Evolutionary conservation across 1,140 invertebrate genomes (phyloP), one percentile per base, ranked within the genome.

Genomic region (Aphidius gifuensis): DNA sequence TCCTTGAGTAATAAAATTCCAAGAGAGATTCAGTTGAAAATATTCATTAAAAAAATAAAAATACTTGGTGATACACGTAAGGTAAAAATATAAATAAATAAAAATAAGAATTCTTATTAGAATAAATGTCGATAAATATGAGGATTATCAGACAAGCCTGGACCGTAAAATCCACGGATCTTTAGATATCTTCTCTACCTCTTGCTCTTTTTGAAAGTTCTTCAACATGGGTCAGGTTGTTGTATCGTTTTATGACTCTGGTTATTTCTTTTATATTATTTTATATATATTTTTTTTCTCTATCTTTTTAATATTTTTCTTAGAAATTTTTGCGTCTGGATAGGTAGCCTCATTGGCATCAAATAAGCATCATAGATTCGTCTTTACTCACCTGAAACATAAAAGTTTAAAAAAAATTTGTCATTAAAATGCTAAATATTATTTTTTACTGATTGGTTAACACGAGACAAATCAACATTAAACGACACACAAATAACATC

Each of bases 121-220:
- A 58, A 60, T 69, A 68, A 71, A 72, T 66, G 67, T 66, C 70
- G 65, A 75, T 73, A 75, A 74, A 74, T 70, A 69, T 68, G 56
- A 64, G 68, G 72, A 75, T 75, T 74, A 75, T 61, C 57, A 61
- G 47, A 55, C 50, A 39, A 53, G 51, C 46, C 48, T 62, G 47
- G 59, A 64, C 58, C 65, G 64, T 70, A 68, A 70, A 69, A 53
- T 64, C 58, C 64, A 49, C 51, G 54, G 48, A 55, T 55, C 16
- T 40, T 39, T 5, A 9, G 40, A 42, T 62, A 66, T 55, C 43
- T 65, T 51, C 54, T 51, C 54, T 54, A 7, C 46, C n/a, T 21
- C 50, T 48, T 42, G 40, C 44, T 44, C 23, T 60, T n/a, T 48
- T 46, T 6, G n/a, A 8, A 16, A 45, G 46, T 60, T 59, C 51